Conservation (phyloP, 2,888 invertebrate genomes). For the Stegophylla sp. region DNA sequence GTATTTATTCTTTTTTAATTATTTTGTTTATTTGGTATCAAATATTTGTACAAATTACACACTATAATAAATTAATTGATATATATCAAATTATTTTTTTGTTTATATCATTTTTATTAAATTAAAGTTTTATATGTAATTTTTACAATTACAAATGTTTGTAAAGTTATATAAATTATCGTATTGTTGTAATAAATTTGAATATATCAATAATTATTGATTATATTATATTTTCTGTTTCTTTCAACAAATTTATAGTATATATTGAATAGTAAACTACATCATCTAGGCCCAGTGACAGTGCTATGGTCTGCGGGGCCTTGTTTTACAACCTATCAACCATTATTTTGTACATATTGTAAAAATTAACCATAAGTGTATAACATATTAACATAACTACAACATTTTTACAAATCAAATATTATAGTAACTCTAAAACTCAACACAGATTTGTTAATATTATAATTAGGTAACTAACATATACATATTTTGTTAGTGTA, state of each 20-base stretch:
- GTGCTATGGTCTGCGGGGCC: no score
- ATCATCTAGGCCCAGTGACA: no score
- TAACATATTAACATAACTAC: no score
- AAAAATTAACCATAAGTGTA: no score
- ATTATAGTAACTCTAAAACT: no score
- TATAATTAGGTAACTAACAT: no score
- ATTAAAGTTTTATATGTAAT: slow-evolving; percentile 27
- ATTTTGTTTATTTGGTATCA: not conserved
- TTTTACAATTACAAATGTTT: slow-evolving; percentile 20
- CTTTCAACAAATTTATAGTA: not conserved
- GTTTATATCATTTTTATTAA: slow-evolving; percentile 28
- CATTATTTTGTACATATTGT: no score
- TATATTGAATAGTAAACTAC: not conserved
- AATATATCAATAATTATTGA: not conserved
- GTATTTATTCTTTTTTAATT: not conserved
- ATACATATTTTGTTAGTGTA: no score
- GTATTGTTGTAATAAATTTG: slow-evolving; percentile 25
- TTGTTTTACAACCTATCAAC: no score
- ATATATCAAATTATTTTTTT: slow-evolving; percentile 40
- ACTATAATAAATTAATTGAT: slow-evolving; percentile 26
- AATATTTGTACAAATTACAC: not conserved
- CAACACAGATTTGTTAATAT: no score
- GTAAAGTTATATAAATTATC: slow-evolving; percentile 12
- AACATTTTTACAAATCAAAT: no score
- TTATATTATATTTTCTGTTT: slow-evolving; percentile 1